A percentile compares a stretch with the other conserved stretches of the same genome.
These are phyloP conservation scores for Sarcoramphus papa DNA, from an alignment of 2,797 vertebrate species.

Conservation along the genomic window DNA sequence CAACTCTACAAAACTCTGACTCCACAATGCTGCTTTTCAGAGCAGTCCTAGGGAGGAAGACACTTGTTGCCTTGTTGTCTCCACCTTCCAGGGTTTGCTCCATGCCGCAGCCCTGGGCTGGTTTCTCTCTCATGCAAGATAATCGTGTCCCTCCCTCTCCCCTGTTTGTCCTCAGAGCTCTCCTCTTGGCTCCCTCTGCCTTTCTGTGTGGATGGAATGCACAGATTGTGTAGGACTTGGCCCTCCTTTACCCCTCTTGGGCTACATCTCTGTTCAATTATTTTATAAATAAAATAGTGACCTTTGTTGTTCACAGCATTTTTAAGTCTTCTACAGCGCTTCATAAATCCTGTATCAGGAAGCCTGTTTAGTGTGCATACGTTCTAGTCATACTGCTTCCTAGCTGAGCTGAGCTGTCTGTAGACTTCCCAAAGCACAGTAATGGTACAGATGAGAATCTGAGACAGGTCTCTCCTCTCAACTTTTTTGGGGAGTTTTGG, in stretches of 20 bases:
- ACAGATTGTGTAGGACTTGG: not conserved
- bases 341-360: not conserved
- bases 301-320: not conserved
- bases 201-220: not conserved
- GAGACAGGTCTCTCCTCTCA: not conserved
- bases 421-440: not conserved
- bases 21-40: not conserved
- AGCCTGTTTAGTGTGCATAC: accelerated
- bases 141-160: not conserved
- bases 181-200: not conserved
- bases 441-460: not conserved
- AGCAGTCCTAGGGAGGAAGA: not conserved
- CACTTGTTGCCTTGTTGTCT: not conserved
- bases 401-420: not conserved
- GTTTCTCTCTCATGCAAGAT: not conserved
- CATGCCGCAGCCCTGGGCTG: accelerated
- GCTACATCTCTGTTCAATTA: not conserved
- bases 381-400: not conserved
- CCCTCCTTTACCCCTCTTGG: not conserved
- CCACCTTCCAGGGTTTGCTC: not conserved
- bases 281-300: not conserved
- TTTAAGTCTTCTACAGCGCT: not conserved
- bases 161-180: not conserved
- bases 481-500: not conserved
- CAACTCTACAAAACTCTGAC: not conserved